A percentile compares a stretch with the other conserved stretches of the same genome.
These are phyloP conservation scores for Seira ritae DNA, from an alignment of 2,888 invertebrate species.

Conservation along the genomic window DNA sequence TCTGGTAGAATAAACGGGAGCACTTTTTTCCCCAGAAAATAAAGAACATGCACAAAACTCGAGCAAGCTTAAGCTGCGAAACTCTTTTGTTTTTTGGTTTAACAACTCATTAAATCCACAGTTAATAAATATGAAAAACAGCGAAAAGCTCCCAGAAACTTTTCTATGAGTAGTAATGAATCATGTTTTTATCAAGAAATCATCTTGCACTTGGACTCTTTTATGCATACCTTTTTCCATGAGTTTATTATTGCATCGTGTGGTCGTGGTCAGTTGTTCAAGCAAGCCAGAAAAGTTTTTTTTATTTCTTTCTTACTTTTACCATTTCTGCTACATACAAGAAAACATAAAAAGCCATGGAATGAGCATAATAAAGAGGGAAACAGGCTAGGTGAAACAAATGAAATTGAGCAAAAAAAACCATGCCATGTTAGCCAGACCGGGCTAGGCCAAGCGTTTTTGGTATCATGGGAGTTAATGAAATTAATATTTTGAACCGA, in stretches of 20 bases:
- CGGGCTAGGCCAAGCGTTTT: no score
- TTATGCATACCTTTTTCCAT: not conserved
- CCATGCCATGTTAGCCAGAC: slow-evolving; percentile 31
- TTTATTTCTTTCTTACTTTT: slow-evolving; percentile 26
- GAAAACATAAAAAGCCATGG: not conserved
- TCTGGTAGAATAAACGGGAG: no score
- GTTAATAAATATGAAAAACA: slow-evolving; percentile 63
- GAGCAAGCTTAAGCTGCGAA: slow-evolving; percentile 32
- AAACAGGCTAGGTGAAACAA: not conserved
- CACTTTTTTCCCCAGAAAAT: no score
- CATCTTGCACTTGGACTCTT: slow-evolving; percentile 43
- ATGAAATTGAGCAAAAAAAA: not conserved
- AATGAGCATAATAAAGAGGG: slow-evolving; percentile 8
- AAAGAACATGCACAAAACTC: no score
- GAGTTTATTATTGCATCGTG: slow-evolving; percentile 47
- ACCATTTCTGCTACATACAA: not conserved
- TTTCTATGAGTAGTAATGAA: slow-evolving; percentile 50
- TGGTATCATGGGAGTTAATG: slow-evolving; percentile 61
- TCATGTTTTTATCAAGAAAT: slow-evolving; percentile 58
- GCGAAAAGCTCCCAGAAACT: slow-evolving; percentile 55
- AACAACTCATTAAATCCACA: slow-evolving; percentile 61
- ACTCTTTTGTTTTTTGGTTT: slow-evolving; percentile 43
- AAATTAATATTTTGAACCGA: slow-evolving; percentile 54
- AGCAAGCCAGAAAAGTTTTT: not conserved
- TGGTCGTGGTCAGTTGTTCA: slow-evolving; percentile 45